Conservation (phyloP, 2,888 invertebrate species). For the Coleophora deauratella region DNA sequence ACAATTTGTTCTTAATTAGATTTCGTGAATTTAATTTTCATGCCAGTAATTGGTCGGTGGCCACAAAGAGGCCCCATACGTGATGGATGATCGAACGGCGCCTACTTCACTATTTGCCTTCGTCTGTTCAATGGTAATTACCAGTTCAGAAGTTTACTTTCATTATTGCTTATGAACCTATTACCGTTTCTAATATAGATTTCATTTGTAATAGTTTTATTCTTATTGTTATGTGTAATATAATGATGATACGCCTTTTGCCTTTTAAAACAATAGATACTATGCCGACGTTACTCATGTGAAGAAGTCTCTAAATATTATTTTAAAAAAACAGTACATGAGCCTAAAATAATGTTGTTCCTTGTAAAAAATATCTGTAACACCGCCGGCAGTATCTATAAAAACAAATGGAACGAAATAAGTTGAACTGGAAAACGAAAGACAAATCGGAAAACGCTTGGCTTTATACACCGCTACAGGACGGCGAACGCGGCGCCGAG, state of each 20-base stretch:
- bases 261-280: not conserved
- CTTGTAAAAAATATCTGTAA: not conserved
- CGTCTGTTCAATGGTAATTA: conserved; percentile 57
- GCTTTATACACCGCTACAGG: conserved; percentile 53
- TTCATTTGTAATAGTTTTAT: conserved; percentile 42
- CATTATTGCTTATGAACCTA: conserved; percentile 62
- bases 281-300: no score
- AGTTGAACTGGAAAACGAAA: conserved; percentile 48
- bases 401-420: conserved; percentile 38
- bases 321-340: no score
- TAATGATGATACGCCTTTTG: not conserved
- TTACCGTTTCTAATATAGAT: conserved; percentile 65
- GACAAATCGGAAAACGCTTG: conserved; percentile 56
- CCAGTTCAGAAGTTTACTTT: conserved; percentile 68
- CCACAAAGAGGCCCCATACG: conserved; percentile 68
- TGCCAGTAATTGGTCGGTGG: conserved; percentile 73
- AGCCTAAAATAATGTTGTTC: no score
- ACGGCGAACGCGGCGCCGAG: conserved; percentile 31
- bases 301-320: no score
- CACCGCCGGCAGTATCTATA: conserved; percentile 21
- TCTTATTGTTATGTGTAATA: conserved; percentile 19
- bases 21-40: conserved; percentile 75
- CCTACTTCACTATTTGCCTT: conserved; percentile 64
- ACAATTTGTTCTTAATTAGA: conserved; percentile 75
- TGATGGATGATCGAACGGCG: conserved; percentile 71